Conservation (phyloP, 2,113 vertebrate species). For the Todiramphus chloris region DNA sequence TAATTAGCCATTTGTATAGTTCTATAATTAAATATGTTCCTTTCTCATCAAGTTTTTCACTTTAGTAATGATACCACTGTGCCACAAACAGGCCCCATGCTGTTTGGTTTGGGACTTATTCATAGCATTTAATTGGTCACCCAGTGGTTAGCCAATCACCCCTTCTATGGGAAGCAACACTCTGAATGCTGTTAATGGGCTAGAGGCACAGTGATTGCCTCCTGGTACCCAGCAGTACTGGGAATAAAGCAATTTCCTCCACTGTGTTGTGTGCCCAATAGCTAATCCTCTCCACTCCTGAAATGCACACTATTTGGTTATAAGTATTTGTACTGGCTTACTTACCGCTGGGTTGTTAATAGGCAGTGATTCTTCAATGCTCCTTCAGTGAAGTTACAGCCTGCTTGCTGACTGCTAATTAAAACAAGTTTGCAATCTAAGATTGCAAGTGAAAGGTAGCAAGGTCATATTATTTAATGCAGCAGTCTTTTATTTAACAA, state of each 20-base stretch:
- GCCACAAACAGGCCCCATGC: constrained; percentile 87
- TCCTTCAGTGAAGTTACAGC: constrained; percentile 86
- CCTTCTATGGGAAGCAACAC: constrained; percentile 86
- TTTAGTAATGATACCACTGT: constrained; percentile 90
- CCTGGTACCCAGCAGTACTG: constrained; percentile 87
- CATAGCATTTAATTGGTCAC: constrained; percentile 91
- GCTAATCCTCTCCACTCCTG: constrained; percentile 86
- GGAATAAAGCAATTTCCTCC: constrained; percentile 90
- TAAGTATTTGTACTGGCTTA: constrained; percentile 87
- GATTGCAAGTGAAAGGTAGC: constrained; percentile 77
- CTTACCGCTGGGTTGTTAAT: constrained; percentile 89
- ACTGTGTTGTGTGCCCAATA: constrained; percentile 88
- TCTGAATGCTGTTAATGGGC: constrained; percentile 86
- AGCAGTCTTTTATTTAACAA: constrained; percentile 73
- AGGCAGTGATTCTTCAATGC: constrained; percentile 87
- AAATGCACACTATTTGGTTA: constrained; percentile 90
- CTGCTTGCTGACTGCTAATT: constrained; percentile 88
- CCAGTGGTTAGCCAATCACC: constrained; percentile 91
- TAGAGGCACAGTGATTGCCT: constrained; percentile 85
- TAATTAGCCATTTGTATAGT: constrained; percentile 90
- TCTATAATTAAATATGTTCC: constrained; percentile 90
- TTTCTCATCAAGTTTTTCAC: constrained; percentile 89
- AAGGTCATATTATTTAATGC: constrained; percentile 81
- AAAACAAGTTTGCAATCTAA: constrained; percentile 85
- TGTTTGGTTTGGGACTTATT: constrained; percentile 89